Conservation (phyloP, 2,113 vertebrate species). For the Stomatorhinus ivindoensis region DNA sequence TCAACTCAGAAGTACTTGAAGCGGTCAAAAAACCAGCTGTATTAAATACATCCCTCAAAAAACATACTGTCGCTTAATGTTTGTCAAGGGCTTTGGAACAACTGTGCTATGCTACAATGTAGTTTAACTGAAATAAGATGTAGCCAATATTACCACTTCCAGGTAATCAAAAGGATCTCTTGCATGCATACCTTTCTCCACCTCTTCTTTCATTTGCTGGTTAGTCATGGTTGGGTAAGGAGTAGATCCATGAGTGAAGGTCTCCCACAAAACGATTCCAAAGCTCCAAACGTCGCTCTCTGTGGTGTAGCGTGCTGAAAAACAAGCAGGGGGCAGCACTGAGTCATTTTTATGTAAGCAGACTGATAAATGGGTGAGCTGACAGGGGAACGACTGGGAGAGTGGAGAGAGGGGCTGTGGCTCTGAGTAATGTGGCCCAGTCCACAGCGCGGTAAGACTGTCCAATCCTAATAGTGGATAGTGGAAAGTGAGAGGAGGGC, state of each 20-base stretch:
- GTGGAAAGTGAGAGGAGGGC: background rate
- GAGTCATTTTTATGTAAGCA: constrained; percentile 13
- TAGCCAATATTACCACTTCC: background rate
- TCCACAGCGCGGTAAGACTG: background rate
- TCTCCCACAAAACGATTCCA: constrained; percentile 87
- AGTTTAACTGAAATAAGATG: background rate
- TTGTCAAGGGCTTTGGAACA: background rate
- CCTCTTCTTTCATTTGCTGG: constrained; percentile 78
- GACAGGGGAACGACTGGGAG: background rate
- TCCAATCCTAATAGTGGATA: background rate
- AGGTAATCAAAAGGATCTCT: background rate
- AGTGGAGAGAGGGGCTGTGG: background rate
- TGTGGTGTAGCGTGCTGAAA: constrained; percentile 78
- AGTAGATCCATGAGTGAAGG: constrained; percentile 76
- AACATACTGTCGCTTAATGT: background rate
- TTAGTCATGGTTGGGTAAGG: constrained; percentile 86
- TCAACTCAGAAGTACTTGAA: background rate
- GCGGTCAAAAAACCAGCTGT: background rate
- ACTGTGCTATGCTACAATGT: background rate
- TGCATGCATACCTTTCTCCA: constrained; percentile 73
- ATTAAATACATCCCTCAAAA: background rate
- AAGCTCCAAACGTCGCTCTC: constrained; percentile 96
- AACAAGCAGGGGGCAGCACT: constrained; percentile 51
- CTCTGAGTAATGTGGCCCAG: background rate
- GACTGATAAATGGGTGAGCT: background rate